Base-by-base conservation (phyloP, 2,113 vertebrate genomes). In the Hippocampus guttulatus region DNA sequence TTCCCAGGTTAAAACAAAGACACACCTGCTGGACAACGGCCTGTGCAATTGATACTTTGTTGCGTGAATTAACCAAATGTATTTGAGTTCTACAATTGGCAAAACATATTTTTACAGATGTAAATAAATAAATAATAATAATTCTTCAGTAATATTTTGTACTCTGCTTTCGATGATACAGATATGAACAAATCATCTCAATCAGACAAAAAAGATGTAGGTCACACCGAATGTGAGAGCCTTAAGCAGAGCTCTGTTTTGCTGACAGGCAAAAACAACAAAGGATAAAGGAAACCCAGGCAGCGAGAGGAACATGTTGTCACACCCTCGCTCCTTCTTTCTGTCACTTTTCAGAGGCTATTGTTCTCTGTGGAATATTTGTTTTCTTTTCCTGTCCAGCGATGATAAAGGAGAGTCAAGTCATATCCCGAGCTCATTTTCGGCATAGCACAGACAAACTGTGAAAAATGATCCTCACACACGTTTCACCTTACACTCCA, bases 341-440 rank as follows among this genome's bases (percentile, higher is more conserved):
- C 25, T 70, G 65, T 78, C 74, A 81, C 73, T 86, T 76, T 84
- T 74, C 82, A 82, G 77, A 80, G 78, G 71, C 73, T 70, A 57
- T 54, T 54, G 52, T 54, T 54, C 52, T 54, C 52, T n/a, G 52
- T n/a, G 52, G 52, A 11, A 54, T 52, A 52, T 54, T 54, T 54
- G 52, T 54, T 54, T 54, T 54, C 52, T n/a, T 54, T 54, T 54
- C 52, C 52, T 54, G 52, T 54, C 52, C 21, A n/a, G 21, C n/a
- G 21, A 54, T 54, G 52, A 54, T 54, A 54, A 54, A 54, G 52
- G 52, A 54, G 52, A 54, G 52, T 3, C 2, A n/a, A n/a, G 52
- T 54, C 52, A 23, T 54, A 54, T 54, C 52, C 21, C 52, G 9
- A 54, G 21, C 21, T 54, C 21, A 54, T 54, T 54, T 54, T 21